Evolutionary conservation across 2,113 vertebrate species (phyloP).

Genomic region (Apteryx owenii): DNA sequence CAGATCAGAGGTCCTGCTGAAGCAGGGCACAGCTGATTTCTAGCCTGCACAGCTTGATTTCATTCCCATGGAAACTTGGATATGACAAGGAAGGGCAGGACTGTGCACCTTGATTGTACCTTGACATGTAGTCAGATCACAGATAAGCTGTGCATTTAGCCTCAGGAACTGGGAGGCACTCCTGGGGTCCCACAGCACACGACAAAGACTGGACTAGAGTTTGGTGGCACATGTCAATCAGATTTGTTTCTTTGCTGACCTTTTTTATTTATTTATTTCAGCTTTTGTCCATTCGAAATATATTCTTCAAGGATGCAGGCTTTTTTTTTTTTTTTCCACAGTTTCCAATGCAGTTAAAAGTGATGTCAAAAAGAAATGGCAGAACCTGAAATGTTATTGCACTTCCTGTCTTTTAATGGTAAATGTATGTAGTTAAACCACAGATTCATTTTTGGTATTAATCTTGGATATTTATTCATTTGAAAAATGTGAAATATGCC

Average conservation of each 20-base stretch:
- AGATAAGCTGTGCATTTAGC: accelerated
- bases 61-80: background rate
- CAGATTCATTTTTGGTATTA: background rate
- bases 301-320: background rate
- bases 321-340: slow-evolving; percentile 13
- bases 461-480: slow-evolving; percentile 22
- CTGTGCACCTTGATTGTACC: background rate
- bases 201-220: background rate
- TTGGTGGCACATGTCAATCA: background rate
- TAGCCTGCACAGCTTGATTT: background rate
- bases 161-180: background rate
- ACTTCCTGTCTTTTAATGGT: background rate
- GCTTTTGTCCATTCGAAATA: slow-evolving; percentile 18
- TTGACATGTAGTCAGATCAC: background rate
- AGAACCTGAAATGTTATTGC: background rate
- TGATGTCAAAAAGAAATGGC: background rate
- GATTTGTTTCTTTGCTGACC: background rate
- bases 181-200: background rate
- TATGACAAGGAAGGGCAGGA: background rate
- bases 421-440: slow-evolving; percentile 30
- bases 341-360: background rate
- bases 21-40: background rate
- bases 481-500: slow-evolving; percentile 36
- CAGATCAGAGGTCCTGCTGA: background rate
- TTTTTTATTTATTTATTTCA: slow-evolving; percentile 36